phyloP scores from a whole-genome alignment of 2,888 invertebrate species.

The Eustalomyia histrio region DNA sequence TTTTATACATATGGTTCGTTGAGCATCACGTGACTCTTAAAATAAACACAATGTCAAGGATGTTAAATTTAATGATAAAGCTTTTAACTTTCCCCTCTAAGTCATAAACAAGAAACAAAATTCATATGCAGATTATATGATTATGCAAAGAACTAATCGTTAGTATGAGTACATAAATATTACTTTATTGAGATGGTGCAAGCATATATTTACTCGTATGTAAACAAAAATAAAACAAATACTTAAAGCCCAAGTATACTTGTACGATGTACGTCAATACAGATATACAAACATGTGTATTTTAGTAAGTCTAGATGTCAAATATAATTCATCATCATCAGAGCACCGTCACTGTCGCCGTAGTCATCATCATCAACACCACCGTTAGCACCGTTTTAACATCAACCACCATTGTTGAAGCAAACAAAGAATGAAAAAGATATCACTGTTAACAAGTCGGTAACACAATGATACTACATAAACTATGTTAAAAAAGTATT shows the following conservation, averaged over 20 bases:
- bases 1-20: slow-evolving; percentile 6
- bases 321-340: slow-evolving; percentile 63
- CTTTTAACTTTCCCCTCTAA: slow-evolving; percentile 44
- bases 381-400: slow-evolving; percentile 19
- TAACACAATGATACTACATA: slow-evolving; percentile 30
- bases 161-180: slow-evolving; percentile 27
- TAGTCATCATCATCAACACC: slow-evolving; percentile 17
- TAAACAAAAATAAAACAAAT: slow-evolving; percentile 59
- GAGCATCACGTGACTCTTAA: slow-evolving; percentile 43
- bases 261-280: neutral
- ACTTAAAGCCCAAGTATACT: slow-evolving; percentile 58
- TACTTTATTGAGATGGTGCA: slow-evolving; percentile 17
- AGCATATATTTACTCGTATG: neutral
- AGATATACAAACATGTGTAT: slow-evolving; percentile 8
- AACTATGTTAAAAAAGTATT: neutral
- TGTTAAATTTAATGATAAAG: slow-evolving; percentile 50
- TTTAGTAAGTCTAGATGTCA: slow-evolving; percentile 33
- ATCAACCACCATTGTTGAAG: slow-evolving; percentile 34
- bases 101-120: slow-evolving; percentile 12
- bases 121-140: slow-evolving; percentile 46
- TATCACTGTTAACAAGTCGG: slow-evolving; percentile 61
- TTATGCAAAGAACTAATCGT: neutral
- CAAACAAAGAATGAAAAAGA: slow-evolving; percentile 20
- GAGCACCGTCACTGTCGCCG: slow-evolving; percentile 11
- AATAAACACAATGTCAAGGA: slow-evolving; percentile 51